Percentiles rank a stretch among this genome's conserved stretches.
These are phyloP conservation scores for Atractosteus spatula DNA, from an alignment of 2,113 vertebrate species.

Conservation along the genomic window DNA sequence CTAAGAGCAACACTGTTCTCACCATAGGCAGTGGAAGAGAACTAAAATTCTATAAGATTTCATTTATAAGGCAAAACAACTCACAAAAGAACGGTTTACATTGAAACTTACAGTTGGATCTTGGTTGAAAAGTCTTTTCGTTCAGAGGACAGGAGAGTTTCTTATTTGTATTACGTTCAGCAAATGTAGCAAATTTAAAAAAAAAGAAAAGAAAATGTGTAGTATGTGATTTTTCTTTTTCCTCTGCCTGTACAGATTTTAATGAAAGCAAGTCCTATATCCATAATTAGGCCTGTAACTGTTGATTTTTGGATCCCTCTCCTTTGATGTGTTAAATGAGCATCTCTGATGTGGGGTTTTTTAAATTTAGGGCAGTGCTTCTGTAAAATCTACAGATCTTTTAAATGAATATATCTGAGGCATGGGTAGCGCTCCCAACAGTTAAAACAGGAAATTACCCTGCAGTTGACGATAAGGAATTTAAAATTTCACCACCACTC, in stretches of 20 bases:
- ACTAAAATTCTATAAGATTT: too few relatives aligned
- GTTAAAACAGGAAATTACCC: not conserved
- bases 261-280: slow-evolving; percentile 52
- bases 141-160: not conserved
- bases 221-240: slow-evolving; percentile 42
- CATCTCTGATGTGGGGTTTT: slow-evolving; percentile 36
- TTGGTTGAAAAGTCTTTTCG: too few relatives aligned
- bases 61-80: too few relatives aligned
- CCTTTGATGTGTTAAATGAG: slow-evolving; percentile 54
- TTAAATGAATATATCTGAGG: slow-evolving; percentile 22
- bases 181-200: too few relatives aligned
- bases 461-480: slow-evolving; percentile 11
- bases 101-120: too few relatives aligned
- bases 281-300: slow-evolving; percentile 42
- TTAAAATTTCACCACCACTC: not conserved
- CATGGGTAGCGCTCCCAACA: slow-evolving; percentile 10
- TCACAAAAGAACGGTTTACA: too few relatives aligned
- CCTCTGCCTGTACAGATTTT: slow-evolving; percentile 50
- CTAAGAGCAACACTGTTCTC: too few relatives aligned
- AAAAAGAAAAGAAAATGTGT: slow-evolving; percentile 47
- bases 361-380: slow-evolving; percentile 29
- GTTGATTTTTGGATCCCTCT: slow-evolving; percentile 52
- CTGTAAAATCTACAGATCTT: slow-evolving; percentile 27
- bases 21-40: too few relatives aligned
- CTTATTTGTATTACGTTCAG: too few relatives aligned